These are phyloP conservation scores for Cheilosia variabilis DNA, from an alignment of 2,888 invertebrate genomes.

Conservation along the genomic window DNA sequence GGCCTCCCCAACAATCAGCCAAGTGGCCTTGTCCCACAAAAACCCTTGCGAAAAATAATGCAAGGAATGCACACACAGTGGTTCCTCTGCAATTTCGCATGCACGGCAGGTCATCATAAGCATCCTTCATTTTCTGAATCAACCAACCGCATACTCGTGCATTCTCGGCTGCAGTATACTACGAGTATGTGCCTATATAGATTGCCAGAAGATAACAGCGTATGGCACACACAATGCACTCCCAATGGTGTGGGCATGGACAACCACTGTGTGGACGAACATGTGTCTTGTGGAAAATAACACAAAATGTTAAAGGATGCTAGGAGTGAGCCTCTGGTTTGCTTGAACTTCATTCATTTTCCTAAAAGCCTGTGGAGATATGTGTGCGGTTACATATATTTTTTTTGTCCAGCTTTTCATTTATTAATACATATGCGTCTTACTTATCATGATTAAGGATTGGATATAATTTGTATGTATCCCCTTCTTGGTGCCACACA, in stretches of 20 bases:
- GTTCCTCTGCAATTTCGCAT: constrained; percentile 62
- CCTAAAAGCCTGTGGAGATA: constrained; percentile 41
- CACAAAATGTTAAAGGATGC: not conserved
- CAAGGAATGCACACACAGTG: constrained; percentile 44
- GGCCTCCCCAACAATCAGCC: constrained; percentile 22
- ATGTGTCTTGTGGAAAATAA: constrained; percentile 38
- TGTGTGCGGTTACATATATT: constrained; percentile 9
- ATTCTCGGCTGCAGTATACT: not conserved
- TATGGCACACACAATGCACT: constrained; percentile 47
- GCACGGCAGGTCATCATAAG: constrained; percentile 73
- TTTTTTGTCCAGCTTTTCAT: constrained; percentile 37
- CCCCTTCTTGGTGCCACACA: not conserved
- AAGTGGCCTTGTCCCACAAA: constrained; percentile 66
- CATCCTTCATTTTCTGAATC: constrained; percentile 59
- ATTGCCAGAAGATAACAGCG: constrained; percentile 67
- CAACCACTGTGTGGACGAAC: constrained; percentile 1
- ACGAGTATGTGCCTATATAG: constrained; percentile 12
- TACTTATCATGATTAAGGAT: constrained; percentile 60
- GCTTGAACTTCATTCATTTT: constrained; percentile 37
- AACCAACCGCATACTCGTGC: constrained; percentile 61
- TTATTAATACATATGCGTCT: constrained; percentile 51
- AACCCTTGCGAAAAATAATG: constrained; percentile 32
- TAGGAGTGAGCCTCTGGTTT: not conserved
- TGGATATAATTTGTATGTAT: not conserved
- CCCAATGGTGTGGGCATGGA: constrained; percentile 7